Evolutionary conservation across 37 sponge, comb jelly and placozoan genomes (phyloP).

Genomic region (Hexactinellida sp.): DNA sequence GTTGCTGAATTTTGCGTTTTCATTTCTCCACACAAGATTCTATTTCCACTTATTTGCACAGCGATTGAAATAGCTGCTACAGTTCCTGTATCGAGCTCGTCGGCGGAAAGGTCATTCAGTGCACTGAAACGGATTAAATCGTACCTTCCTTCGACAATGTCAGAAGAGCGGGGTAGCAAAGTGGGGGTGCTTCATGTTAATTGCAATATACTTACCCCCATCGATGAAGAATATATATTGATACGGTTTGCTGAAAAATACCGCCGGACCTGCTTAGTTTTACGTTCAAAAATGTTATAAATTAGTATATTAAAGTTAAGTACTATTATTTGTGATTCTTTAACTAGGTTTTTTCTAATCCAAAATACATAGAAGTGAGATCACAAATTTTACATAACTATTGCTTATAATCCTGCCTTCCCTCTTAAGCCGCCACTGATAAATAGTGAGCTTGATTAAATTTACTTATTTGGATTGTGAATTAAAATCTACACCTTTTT

Average conservation of each 20-base stretch:
- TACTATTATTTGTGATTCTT: not conserved
- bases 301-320: not conserved
- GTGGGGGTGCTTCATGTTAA: not conserved
- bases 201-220: not conserved
- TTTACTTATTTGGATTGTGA: no score
- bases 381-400: no score
- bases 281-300: not conserved
- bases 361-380: not conserved
- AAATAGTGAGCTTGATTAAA: no score
- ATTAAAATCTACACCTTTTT: no score
- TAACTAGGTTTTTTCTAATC: not conserved
- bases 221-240: not conserved
- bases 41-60: not conserved
- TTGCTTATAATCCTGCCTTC: no score
- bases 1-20: not conserved
- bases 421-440: no score
- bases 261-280: not conserved
- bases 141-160: slow-evolving; percentile 12
- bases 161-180: not conserved
- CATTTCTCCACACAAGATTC: slow-evolving; percentile 16
- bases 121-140: not conserved
- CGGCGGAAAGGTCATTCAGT: not conserved
- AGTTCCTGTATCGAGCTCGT: slow-evolving; percentile 12
- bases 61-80: not conserved
- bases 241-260: not conserved